Evolutionary conservation across 2,113 vertebrate genomes (phyloP).

Genomic region (Salvelinus fontinalis): DNA sequence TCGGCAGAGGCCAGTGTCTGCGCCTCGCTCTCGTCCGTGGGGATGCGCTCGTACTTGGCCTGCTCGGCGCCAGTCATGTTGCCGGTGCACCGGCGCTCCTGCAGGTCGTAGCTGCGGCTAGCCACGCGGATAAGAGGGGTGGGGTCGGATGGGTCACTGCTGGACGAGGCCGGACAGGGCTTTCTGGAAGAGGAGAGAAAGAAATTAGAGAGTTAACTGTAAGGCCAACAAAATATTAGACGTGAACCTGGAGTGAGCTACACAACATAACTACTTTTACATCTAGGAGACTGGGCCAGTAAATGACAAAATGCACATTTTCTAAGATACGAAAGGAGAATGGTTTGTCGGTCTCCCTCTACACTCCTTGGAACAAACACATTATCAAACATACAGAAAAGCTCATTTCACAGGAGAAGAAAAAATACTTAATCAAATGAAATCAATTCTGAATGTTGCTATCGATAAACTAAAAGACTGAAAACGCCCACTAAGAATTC

Average conservation of each 20-base stretch:
- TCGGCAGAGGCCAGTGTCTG: constrained; percentile 86
- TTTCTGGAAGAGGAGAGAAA: constrained; percentile 39
- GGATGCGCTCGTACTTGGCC: constrained; percentile 84
- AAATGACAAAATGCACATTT: neutral
- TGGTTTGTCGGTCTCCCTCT: neutral
- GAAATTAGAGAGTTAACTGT: neutral
- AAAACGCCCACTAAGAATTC: neutral
- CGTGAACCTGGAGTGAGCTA: no score
- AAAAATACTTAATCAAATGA: neutral
- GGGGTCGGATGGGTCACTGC: constrained; percentile 38
- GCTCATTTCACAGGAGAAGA: neutral
- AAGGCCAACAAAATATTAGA: neutral
- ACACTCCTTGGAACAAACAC: neutral
- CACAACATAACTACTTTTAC: no score
- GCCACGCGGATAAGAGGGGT: constrained; percentile 60
- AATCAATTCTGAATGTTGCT: neutral
- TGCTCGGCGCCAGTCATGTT: constrained; percentile 91
- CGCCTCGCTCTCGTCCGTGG: constrained; percentile 90
- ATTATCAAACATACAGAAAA: neutral
- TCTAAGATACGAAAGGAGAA: neutral
- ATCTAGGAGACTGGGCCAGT: neutral
- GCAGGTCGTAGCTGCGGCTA: constrained; percentile 92
- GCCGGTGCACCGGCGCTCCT: constrained; percentile 88
- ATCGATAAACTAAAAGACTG: neutral
- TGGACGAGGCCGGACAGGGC: neutral